phyloP scores from a whole-genome alignment of 2,797 vertebrate species.

The Alosa sapidissima region DNA sequence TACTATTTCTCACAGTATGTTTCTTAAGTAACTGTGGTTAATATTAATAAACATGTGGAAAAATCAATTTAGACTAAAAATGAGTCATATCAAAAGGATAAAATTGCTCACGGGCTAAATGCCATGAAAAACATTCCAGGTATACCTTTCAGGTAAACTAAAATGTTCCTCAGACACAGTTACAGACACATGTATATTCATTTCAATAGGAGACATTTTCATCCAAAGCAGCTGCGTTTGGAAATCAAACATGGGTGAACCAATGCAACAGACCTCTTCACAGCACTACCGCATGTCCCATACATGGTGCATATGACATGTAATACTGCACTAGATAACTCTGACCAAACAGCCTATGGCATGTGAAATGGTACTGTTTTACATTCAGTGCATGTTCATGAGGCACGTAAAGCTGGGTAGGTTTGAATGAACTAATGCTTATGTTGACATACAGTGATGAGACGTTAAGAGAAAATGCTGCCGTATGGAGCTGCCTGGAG shows the following conservation, averaged over 20 bases:
- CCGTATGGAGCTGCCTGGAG: neutral
- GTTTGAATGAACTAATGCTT: neutral
- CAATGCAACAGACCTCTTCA: no score
- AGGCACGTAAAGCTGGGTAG: neutral
- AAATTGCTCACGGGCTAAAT: neutral
- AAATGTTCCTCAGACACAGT: neutral
- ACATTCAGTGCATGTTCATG: neutral
- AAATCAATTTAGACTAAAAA: neutral
- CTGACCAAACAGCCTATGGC: neutral
- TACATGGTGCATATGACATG: no score
- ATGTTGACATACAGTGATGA: neutral
- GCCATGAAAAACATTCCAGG: neutral
- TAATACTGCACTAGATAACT: no score
- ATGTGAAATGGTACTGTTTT: neutral
- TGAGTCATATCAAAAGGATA: neutral
- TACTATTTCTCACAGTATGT: neutral
- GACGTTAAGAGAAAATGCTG: neutral
- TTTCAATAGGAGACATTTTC: no score
- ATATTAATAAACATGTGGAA: neutral
- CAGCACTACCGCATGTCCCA: no score
- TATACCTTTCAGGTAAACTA: neutral
- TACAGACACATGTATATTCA: neutral
- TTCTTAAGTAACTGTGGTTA: neutral
- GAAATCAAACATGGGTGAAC: no score
- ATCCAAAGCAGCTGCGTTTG: no score